Percentiles rank a stretch among this genome's conserved stretches.
Conservation (phyloP, 2,888 invertebrate genomes). For the Prosapia bicincta region DNA sequence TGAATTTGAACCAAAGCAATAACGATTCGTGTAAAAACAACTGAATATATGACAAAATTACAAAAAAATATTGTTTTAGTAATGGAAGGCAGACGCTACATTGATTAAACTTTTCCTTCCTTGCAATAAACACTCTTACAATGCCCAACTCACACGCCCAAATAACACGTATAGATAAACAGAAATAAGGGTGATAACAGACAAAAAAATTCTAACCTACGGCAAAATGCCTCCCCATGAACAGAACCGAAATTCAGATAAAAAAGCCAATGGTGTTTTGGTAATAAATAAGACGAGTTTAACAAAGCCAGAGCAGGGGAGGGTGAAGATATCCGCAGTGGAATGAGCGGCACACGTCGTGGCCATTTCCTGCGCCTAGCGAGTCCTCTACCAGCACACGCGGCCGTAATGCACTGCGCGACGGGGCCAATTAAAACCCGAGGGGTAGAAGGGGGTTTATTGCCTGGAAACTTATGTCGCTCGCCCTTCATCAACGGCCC, state of each 20-base stretch:
- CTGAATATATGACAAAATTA: no score
- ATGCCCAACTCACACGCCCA: no score
- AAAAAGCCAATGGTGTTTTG: background rate
- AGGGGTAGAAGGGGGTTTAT: conserved; percentile 9
- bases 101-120: no score
- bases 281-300: background rate
- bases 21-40: no score
- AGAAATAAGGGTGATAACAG: background rate
- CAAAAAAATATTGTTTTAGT: no score
- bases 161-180: no score
- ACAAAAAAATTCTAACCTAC: background rate
- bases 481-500: background rate
- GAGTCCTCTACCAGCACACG: conserved; percentile 9
- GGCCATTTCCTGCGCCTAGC: conserved; percentile 19
- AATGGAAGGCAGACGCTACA: no score
- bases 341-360: conserved; percentile 11
- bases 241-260: background rate
- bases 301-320: background rate
- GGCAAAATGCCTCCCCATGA: background rate
- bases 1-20: no score
- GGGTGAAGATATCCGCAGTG: background rate
- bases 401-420: conserved; percentile 18
- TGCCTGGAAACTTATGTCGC: conserved; percentile 24
- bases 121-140: no score
- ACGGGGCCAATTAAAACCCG: conserved; percentile 21